Conservation (phyloP, 2,113 vertebrate species). For the Sminthopsis crassicaudata region DNA sequence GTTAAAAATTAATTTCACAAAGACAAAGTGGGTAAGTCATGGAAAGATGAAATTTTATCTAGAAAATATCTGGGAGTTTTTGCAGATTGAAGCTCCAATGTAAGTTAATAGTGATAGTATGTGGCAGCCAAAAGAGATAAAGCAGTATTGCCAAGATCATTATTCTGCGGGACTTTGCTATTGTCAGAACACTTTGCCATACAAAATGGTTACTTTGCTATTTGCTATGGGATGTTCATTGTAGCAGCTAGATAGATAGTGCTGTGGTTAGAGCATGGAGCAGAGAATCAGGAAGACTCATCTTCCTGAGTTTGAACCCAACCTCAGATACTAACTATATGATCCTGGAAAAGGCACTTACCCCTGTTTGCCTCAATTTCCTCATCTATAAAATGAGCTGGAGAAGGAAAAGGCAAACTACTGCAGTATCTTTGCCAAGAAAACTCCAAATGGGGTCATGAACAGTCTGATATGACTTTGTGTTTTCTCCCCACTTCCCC, state of each 20-base stretch:
- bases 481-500: too few species aligned
- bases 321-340: too few species aligned
- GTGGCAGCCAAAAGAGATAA: neutral
- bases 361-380: too few species aligned
- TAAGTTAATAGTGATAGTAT: neutral
- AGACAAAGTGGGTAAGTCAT: neutral
- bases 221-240: neutral
- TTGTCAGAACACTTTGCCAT: neutral
- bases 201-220: neutral
- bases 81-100: neutral
- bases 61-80: neutral
- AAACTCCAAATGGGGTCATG: too few species aligned
- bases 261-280: neutral
- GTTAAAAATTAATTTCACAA: neutral
- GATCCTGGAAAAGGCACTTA: too few species aligned
- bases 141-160: neutral
- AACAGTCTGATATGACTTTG: too few species aligned
- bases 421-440: too few species aligned
- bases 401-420: too few species aligned
- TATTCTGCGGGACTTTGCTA: neutral
- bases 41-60: neutral
- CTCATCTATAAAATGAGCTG: too few species aligned
- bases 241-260: neutral
- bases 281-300: neutral
- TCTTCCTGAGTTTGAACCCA: too few species aligned